Evolutionary conservation across 1,140 invertebrate species (phyloP).

Genomic region (Lordiphosa collinella): DNA sequence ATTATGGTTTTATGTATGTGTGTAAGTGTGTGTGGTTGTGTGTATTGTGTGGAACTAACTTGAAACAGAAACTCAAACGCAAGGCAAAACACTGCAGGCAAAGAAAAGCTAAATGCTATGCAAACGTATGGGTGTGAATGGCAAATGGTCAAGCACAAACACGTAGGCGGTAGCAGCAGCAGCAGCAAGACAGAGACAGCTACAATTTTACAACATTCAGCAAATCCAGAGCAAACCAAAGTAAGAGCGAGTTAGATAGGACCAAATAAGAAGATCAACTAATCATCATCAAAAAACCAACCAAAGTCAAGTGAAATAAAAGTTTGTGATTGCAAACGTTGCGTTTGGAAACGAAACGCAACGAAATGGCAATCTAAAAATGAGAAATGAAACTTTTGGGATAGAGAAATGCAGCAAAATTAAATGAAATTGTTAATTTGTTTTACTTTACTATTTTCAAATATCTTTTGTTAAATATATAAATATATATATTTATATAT

Average conservation of each 20-base stretch:
- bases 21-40: constrained; percentile 1
- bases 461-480: constrained; percentile 11
- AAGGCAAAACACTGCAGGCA: constrained; percentile 12
- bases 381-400: constrained; percentile 18
- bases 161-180: no score
- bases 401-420: constrained; percentile 48
- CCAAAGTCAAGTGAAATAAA: background rate
- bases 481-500: constrained; percentile 1
- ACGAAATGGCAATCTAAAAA: no score
- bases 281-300: no score
- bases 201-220: no score
- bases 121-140: no score
- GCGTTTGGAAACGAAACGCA: no score
- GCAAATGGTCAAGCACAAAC: no score
- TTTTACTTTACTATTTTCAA: constrained; percentile 24
- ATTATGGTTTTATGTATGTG: constrained; percentile 9
- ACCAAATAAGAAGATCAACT: no score
- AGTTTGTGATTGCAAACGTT: constrained; percentile 8
- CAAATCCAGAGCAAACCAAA: no score
- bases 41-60: constrained; percentile 13
- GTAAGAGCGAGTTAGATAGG: background rate
- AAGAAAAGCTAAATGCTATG: constrained; percentile 42
- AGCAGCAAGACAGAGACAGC: no score
- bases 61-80: constrained; percentile 12
- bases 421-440: constrained; percentile 30